phyloP scores from a whole-genome alignment of 2,113 vertebrate species.

The Tragelaphus imberbis region DNA sequence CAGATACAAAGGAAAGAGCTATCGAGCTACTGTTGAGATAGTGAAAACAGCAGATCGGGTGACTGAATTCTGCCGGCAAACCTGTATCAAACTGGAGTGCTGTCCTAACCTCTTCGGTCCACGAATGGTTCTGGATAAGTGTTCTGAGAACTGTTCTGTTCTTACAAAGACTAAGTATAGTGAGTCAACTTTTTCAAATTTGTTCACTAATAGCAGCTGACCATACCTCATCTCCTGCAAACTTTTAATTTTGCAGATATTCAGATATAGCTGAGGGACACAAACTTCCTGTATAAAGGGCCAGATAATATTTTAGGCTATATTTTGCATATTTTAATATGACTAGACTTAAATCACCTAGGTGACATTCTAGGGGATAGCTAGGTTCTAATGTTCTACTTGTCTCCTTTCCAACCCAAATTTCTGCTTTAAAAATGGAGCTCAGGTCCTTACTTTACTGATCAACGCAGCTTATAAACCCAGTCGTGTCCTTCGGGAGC shows the following conservation, averaged over 20 bases:
- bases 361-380: conserved; percentile 28
- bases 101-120: conserved; percentile 98
- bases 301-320: not conserved
- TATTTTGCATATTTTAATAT: conserved; percentile 27
- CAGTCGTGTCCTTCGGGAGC: conserved; percentile 94
- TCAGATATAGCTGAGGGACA: not conserved
- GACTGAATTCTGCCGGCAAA: conserved; percentile 96
- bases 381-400: conserved; percentile 26
- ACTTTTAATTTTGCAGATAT: not conserved
- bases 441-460: conserved; percentile 92
- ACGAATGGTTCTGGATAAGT: conserved; percentile 94
- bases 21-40: conserved; percentile 95
- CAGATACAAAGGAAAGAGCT: conserved; percentile 98
- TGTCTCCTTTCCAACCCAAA: not conserved
- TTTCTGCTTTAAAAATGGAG: conserved; percentile 37
- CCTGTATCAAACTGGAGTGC: conserved; percentile 95
- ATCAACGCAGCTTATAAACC: conserved; percentile 98
- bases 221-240: not conserved
- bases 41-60: conserved; percentile 95
- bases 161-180: conserved; percentile 99
- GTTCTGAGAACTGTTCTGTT: conserved; percentile 97
- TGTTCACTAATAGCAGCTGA: not conserved
- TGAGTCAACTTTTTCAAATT: conserved; percentile 77
- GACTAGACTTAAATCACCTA: conserved; percentile 60
- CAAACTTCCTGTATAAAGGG: not conserved